Conservation (phyloP, 1,140 invertebrate species). For the Gryon sp. region DNA sequence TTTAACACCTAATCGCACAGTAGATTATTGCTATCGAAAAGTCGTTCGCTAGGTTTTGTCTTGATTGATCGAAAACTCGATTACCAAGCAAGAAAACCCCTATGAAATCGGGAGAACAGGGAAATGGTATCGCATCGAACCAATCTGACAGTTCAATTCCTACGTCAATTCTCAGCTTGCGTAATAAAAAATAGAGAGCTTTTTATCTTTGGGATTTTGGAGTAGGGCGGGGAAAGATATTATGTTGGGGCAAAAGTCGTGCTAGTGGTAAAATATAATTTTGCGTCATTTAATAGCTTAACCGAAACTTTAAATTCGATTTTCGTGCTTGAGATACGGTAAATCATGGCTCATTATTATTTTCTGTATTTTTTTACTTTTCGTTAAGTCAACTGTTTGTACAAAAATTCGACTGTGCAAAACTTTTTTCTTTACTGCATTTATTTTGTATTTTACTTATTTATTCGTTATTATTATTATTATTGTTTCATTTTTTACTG, state of each 20-base stretch:
- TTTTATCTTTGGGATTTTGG: conserved; percentile 38
- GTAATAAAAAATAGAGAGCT: conserved; percentile 62
- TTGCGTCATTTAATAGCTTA: no score
- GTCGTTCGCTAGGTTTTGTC: no score
- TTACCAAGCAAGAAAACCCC: conserved; percentile 5
- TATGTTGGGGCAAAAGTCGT: conserved; percentile 18
- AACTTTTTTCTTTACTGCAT: conserved; percentile 12
- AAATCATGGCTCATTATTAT: conserved; percentile 7
- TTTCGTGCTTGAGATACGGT: conserved; percentile 20
- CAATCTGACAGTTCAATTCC: conserved; percentile 53
- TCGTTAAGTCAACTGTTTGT: no score
- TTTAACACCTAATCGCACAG: no score
- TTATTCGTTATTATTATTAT: neutral
- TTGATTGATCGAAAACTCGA: conserved; percentile 20
- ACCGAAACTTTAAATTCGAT: neutral
- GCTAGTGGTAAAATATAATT: conserved; percentile 54
- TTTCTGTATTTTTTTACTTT: conserved; percentile 9
- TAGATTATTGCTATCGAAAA: no score
- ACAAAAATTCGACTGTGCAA: conserved; percentile 45
- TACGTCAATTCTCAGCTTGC: conserved; percentile 48
- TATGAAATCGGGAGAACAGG: conserved; percentile 10
- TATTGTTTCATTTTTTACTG: no score
- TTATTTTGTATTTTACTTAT: no score
- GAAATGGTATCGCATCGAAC: conserved; percentile 10
- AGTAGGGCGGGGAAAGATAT: neutral